Evolutionary conservation across 1,140 invertebrate species (phyloP).

Genomic region (Manduca sexta): DNA sequence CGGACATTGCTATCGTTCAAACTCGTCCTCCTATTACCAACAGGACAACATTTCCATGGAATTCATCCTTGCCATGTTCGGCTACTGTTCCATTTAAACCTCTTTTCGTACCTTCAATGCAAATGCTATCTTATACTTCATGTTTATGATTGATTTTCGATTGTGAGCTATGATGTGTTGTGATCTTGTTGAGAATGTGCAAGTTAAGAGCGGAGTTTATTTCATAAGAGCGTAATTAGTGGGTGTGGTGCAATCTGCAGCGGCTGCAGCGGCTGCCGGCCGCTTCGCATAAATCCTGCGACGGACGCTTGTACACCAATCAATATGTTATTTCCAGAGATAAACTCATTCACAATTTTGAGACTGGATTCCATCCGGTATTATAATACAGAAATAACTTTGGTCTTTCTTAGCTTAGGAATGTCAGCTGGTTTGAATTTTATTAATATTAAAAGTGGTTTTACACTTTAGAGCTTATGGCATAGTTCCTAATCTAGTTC

Average conservation of each 20-base stretch:
- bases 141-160: not conserved
- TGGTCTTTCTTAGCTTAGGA: too few species aligned
- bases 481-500: too few species aligned
- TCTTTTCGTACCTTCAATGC: not conserved
- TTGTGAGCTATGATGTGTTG: slow-evolving; percentile 11
- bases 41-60: slow-evolving; percentile 20
- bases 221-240: slow-evolving; percentile 65
- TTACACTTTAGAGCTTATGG: too few species aligned
- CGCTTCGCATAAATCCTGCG: slow-evolving; percentile 8
- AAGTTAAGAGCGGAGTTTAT: slow-evolving; percentile 55
- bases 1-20: too few species aligned
- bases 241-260: slow-evolving; percentile 53
- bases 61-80: slow-evolving; percentile 18
- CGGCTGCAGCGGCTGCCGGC: slow-evolving; percentile 22
- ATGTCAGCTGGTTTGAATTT: too few species aligned
- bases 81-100: slow-evolving; percentile 37
- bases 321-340: not conserved
- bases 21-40: too few species aligned
- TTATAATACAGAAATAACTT: too few species aligned
- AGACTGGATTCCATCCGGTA: too few species aligned
- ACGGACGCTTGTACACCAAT: slow-evolving; percentile 7
- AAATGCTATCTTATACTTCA: not conserved
- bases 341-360: too few species aligned
- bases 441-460: too few species aligned
- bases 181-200: not conserved